Evolutionary conservation across 2,113 vertebrate genomes (phyloP).

Genomic region (Saguinus imperator): DNA sequence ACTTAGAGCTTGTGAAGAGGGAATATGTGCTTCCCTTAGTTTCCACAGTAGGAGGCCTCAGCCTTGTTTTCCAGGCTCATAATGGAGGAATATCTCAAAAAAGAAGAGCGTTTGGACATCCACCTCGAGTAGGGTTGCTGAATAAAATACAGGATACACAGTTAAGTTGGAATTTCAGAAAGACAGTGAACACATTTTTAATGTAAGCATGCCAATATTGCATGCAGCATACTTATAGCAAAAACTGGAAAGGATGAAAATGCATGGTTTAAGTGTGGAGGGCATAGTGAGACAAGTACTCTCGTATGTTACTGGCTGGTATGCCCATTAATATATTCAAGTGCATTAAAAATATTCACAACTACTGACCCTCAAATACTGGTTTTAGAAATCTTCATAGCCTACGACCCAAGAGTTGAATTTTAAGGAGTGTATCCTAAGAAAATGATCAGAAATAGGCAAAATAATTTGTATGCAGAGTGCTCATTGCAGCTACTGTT

Average conservation of each 20-base stretch:
- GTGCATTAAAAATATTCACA: slow-evolving; percentile 2
- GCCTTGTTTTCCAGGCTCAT: neutral
- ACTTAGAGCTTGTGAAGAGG: neutral
- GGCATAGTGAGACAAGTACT: neutral
- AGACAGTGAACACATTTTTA: neutral
- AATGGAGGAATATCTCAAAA: neutral
- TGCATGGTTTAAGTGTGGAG: neutral
- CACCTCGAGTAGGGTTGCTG: neutral
- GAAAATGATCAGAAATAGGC: neutral
- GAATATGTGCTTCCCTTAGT: neutral
- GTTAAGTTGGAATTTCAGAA: neutral
- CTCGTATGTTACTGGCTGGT: neutral
- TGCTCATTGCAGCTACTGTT: neutral
- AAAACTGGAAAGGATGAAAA: slow-evolving; percentile 29
- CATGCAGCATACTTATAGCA: neutral
- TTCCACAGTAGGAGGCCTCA: neutral
- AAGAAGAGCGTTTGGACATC: neutral
- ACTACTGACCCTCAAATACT: neutral
- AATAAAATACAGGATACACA: neutral
- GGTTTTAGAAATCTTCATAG: neutral
- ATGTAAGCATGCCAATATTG: neutral
- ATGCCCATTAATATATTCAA: neutral
- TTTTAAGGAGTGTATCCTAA: slow-evolving; percentile 14
- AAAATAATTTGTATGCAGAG: neutral
- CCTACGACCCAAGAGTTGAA: slow-evolving; percentile 25